Base-by-base conservation (phyloP, 2,113 vertebrate genomes). In the Semnopithecus entellus region DNA sequence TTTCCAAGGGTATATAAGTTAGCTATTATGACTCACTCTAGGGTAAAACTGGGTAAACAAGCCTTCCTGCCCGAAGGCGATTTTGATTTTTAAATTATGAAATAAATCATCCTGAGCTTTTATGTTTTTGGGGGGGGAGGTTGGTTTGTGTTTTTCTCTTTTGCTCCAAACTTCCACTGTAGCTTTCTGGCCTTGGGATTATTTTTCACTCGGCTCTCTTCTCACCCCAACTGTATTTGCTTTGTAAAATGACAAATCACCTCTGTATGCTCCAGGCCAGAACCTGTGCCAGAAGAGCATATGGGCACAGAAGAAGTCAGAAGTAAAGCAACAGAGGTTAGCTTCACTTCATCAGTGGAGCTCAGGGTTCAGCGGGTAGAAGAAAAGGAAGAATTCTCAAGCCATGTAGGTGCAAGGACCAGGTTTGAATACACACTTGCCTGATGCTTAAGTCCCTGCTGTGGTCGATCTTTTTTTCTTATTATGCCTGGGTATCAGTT, bases 41-140 rank as follows among this genome's bases (percentile, higher is more conserved):
- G 96, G 95, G 94, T 0, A 0, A 97, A 97, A 94, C 88, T 95
- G 94, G 90, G 76, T 96, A 98, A 98, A 97, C 83, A 97, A 97
- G 96, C 64, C 92, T 95, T 95, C 96, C 97, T 17, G 61, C 97
- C 79, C 1, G n/a, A 92, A 96, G 82, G 92, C 23, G 22, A 96
- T 97, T 98, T 97, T 96, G 98, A 96, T 95, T 98, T 98, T 97
- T 97, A 98, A 98, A 98, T 97, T 92, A 97, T 98, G 66, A 93
- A 97, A 91, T 98, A 98, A 97, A 86, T 97, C 93, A 87, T n/a
- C 88, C 96, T 78, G 96, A 96, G 80, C 96, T 87, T 96, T 97
- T 97, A 98, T 97, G 96, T 88, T 97, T 97, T 88, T 80, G 86
- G 75, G 76, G 78, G 88, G 91, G 79, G 81, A 78, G 88, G 81